phyloP scores from a whole-genome alignment of 2,888 invertebrate species.

The Microctonus brassicae region DNA sequence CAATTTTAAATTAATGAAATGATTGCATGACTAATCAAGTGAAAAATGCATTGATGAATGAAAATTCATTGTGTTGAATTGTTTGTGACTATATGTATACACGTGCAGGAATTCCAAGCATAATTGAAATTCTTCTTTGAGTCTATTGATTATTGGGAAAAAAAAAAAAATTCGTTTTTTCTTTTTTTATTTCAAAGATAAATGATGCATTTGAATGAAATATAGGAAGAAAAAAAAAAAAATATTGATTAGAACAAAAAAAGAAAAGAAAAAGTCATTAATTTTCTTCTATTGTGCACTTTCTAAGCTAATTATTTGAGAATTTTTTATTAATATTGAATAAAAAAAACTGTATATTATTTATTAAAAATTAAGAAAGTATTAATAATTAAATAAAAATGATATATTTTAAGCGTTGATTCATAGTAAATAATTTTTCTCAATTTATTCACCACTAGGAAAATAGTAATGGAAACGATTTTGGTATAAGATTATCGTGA shows the following conservation, averaged over 20 bases:
- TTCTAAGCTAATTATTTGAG: background rate
- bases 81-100: background rate
- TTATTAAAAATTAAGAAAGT: too few relatives aligned
- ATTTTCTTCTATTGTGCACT: conserved; percentile 22
- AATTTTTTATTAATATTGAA: too few relatives aligned
- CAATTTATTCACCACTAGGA: too few relatives aligned
- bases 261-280: too few relatives aligned
- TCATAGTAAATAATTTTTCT: too few relatives aligned
- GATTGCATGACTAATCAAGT: background rate
- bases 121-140: background rate
- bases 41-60: background rate
- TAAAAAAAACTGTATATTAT: too few relatives aligned
- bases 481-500: background rate
- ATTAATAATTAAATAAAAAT: too few relatives aligned
- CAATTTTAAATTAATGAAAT: background rate
- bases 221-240: conserved; percentile 21
- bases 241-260: conserved; percentile 5
- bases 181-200: background rate
- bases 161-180: background rate
- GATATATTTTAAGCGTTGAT: too few relatives aligned
- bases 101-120: background rate
- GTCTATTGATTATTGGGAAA: background rate
- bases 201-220: background rate
- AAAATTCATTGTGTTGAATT: background rate
- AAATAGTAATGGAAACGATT: too few relatives aligned